Evolutionary conservation across 1,140 invertebrate species (phyloP).

Genomic region (Charaxes varanes): DNA sequence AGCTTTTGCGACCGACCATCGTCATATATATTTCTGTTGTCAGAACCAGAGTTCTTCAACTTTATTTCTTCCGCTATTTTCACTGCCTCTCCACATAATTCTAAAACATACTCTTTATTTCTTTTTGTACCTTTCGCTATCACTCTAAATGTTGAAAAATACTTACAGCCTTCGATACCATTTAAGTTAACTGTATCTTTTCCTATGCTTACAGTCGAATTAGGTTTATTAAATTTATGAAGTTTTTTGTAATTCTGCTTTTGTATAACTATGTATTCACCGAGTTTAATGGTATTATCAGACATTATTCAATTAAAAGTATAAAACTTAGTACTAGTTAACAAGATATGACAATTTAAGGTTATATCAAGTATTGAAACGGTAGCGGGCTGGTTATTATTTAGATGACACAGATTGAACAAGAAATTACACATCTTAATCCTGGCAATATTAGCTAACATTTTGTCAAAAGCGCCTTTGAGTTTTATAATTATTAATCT

Average conservation of each 20-base stretch:
- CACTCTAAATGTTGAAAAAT: conserved; percentile 88
- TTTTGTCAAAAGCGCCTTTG: no score
- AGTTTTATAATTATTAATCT: no score
- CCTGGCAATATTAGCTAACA: no score
- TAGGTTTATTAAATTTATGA: conserved; percentile 79
- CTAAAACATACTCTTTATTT: conserved; percentile 74
- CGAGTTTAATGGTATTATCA: conserved; percentile 57
- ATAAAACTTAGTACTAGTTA: not conserved
- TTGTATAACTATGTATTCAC: conserved; percentile 84
- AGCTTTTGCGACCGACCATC: conserved; percentile 91
- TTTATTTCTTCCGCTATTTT: conserved; percentile 71
- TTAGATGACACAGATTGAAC: no score
- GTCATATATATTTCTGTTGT: conserved; percentile 90
- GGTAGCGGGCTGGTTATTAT: no score
- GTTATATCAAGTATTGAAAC: no score
- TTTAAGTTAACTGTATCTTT: conserved; percentile 83
- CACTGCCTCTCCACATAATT: conserved; percentile 72
- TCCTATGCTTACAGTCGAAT: conserved; percentile 78
- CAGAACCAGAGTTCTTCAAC: conserved; percentile 78
- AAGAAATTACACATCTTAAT: no score
- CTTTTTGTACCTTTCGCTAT: conserved; percentile 76
- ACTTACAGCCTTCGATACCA: conserved; percentile 81
- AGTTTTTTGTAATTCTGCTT: conserved; percentile 85
- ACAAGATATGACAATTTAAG: no score
- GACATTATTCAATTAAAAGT: not conserved